These are phyloP conservation scores for Sisor rabdophorus DNA, from an alignment of 2,113 vertebrate genomes.

Conservation along the genomic window DNA sequence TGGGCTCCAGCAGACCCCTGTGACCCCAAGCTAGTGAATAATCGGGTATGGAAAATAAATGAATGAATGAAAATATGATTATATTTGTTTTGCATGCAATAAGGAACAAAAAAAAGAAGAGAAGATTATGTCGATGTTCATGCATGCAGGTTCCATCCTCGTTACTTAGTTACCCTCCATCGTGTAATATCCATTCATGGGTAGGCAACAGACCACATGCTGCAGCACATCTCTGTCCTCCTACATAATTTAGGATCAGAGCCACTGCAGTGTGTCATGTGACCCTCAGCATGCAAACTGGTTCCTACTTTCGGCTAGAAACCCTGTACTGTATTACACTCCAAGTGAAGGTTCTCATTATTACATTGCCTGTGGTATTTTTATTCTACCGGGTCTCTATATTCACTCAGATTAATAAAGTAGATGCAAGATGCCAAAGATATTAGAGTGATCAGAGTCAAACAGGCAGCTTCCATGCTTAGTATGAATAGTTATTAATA, in stretches of 20 bases:
- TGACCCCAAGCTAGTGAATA: too few species aligned
- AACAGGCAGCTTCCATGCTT: constrained; percentile 36
- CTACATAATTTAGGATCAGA: constrained; percentile 44
- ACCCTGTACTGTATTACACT: neutral
- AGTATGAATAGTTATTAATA: constrained; percentile 16
- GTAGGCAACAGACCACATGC: neutral
- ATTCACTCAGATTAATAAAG: neutral
- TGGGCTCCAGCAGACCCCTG: too few species aligned
- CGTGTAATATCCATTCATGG: constrained; percentile 21
- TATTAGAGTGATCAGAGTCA: constrained; percentile 30
- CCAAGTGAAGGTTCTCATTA: constrained; percentile 11
- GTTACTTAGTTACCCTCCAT: constrained; percentile 13
- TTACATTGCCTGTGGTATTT: neutral
- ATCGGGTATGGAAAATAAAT: too few species aligned
- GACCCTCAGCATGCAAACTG: constrained; percentile 18
- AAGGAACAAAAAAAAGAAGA: neutral
- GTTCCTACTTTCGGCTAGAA: neutral
- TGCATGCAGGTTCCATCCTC: constrained; percentile 10
- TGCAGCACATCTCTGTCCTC: constrained; percentile 23
- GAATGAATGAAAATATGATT: too few species aligned
- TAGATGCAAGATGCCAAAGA: constrained; percentile 26
- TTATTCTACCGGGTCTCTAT: neutral
- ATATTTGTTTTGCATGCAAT: too few species aligned
- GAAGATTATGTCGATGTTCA: neutral
- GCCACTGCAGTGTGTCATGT: constrained; percentile 20